phyloP scores from a whole-genome alignment of 1,140 invertebrate species.

The Drosophila persimilis region DNA sequence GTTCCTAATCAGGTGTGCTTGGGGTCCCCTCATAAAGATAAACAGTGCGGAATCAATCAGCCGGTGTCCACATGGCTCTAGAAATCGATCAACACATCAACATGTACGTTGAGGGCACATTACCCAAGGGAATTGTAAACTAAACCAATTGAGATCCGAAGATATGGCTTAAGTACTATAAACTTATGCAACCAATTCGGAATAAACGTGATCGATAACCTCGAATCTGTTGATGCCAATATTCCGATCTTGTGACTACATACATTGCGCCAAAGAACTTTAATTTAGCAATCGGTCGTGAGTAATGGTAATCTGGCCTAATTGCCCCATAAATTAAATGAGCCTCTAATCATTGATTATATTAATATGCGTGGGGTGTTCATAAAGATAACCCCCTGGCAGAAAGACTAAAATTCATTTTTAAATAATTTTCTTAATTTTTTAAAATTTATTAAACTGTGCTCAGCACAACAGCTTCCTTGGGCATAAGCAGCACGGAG shows the following conservation, averaged over 20 bases:
- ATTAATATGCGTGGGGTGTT: background rate
- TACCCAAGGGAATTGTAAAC: constrained; percentile 26
- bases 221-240: constrained; percentile 11
- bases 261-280: no score
- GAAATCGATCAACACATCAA: constrained; percentile 7
- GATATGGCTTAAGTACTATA: constrained; percentile 9
- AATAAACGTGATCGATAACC: background rate
- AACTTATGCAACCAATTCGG: constrained; percentile 6
- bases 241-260: no score
- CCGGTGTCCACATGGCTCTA: constrained; percentile 20
- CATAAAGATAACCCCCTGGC: constrained; percentile 5
- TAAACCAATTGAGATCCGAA: constrained; percentile 20
- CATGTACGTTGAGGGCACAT: constrained; percentile 31
- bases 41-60: constrained; percentile 13
- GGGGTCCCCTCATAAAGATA: constrained; percentile 51
- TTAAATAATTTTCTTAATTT: constrained; percentile 7
- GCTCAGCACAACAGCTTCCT: constrained; percentile 71
- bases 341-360: constrained; percentile 30
- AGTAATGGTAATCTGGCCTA: background rate
- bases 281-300: no score
- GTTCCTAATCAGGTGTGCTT: constrained; percentile 15
- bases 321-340: constrained; percentile 16
- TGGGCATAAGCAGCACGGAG: constrained; percentile 70
- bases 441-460: constrained; percentile 45
- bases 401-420: background rate